phyloP scores from a whole-genome alignment of 1,140 invertebrate genomes.

The Paramacrobiotus metropolitanus region DNA sequence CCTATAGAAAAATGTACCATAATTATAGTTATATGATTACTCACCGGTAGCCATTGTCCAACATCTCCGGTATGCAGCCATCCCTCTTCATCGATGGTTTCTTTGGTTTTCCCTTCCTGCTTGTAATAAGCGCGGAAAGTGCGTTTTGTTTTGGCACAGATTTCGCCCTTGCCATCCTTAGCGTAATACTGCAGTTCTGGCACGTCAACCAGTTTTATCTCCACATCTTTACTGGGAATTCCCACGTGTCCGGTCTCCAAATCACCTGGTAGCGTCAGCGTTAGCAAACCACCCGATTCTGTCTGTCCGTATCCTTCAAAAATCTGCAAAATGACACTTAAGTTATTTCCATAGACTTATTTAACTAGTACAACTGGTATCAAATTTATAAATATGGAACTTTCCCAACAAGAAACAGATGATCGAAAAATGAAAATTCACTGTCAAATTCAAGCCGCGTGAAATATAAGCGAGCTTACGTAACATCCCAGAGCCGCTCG shows the following conservation, averaged over 20 bases:
- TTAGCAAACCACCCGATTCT: slow-evolving; percentile 15
- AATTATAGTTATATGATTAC: slow-evolving; percentile 19
- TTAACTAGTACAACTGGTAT: no score
- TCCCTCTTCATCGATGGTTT: slow-evolving; percentile 25
- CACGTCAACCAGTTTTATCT: slow-evolving; percentile 20
- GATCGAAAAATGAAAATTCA: no score
- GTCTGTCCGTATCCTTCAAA: slow-evolving; percentile 18
- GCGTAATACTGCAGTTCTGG: slow-evolving; percentile 19
- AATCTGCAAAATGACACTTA: slow-evolving; percentile 15
- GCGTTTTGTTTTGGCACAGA: slow-evolving; percentile 17
- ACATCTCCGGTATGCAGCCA: slow-evolving; percentile 23
- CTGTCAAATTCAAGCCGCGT: no score
- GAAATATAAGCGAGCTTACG: no score
- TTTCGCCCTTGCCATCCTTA: slow-evolving; percentile 16
- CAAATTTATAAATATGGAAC: no score
- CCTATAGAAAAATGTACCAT: no score
- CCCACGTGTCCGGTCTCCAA: slow-evolving; percentile 18
- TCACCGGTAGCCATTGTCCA: slow-evolving; percentile 22
- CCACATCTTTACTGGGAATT: slow-evolving; percentile 17
- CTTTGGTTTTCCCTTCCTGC: slow-evolving; percentile 23
- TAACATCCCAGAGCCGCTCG: slow-evolving; percentile 3
- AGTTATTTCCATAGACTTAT: no score
- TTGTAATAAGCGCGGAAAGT: slow-evolving; percentile 22
- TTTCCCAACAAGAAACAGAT: no score
- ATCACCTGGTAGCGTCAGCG: slow-evolving; percentile 14